Evolutionary conservation across 2,888 invertebrate species (phyloP), one percentile per base, ranked within the genome.

Genomic region (Agrenia bidenticulata): DNA sequence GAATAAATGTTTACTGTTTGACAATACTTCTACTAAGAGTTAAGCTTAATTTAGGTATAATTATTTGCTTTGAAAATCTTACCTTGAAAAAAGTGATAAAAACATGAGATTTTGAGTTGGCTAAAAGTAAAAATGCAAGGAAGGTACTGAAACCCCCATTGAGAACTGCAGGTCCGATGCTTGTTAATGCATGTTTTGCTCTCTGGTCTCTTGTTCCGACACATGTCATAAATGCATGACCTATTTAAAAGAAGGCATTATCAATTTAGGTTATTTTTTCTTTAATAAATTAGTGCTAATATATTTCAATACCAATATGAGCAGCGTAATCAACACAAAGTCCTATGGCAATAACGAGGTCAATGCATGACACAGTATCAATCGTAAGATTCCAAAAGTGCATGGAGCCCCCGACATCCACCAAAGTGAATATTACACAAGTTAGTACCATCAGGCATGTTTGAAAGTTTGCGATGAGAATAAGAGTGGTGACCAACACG

Each of bases 311-410:
- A 71, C 70, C 89, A 5, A 90, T 87, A 77, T 90, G 90, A 1
- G 89, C 88, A 0, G 91, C 89, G 77, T 90, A 92, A 80, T 92
- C 92, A 0, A 92, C 89, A 77, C 90, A 90, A 58, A 92, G 81
- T 57, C 92, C 92, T 67, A 90, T 88, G 2, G 89, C 89, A 37
- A 92, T 81, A 77, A 91, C 89, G 13, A 92, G 81, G 27, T 88
- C 89, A 62, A 92, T 89, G 77, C 90, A 89, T 60, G 90, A 88
- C 11, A 89, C 88, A 59, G 90, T 85, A 78, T 92, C 91, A 42
- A 92, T 88, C 2, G 90, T 89, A 78, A 91, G 82, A 2, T 88
- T 89, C 90, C 90, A 90, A 72, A 86, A 84, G 78, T 88, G 87
- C 89, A 90, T 89, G 78, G 86, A 87, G 1, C 90, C 90, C 74